Conservation (phyloP, 2,888 invertebrate species). For the Alviniconcha strummeri region DNA sequence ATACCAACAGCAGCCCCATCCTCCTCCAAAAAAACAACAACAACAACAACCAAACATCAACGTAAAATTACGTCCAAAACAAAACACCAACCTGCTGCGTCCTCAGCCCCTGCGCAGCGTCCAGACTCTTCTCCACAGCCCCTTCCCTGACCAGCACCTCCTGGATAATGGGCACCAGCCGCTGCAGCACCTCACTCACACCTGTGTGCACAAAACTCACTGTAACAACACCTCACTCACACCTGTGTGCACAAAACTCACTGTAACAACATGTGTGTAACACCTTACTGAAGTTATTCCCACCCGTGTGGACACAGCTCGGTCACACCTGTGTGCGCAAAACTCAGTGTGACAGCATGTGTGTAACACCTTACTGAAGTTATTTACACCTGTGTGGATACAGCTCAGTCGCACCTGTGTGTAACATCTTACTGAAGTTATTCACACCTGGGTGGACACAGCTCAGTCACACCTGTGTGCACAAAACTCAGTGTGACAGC, state of each 20-base stretch:
- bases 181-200: slow-evolving; percentile 39
- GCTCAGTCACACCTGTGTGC: not conserved
- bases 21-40: too few relatives aligned
- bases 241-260: not conserved
- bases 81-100: slow-evolving; percentile 52
- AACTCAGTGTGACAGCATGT: too few relatives aligned
- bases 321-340: too few relatives aligned
- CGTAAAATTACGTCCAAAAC: too few relatives aligned
- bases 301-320: not conserved
- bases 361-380: not conserved
- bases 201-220: slow-evolving; percentile 35
- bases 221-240: not conserved
- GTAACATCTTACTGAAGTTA: not conserved
- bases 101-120: slow-evolving; percentile 54
- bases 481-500: too few relatives aligned
- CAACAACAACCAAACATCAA: too few relatives aligned
- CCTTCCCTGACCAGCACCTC: slow-evolving; percentile 55
- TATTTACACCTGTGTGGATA: slow-evolving; percentile 39
- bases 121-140: slow-evolving; percentile 52
- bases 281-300: not conserved
- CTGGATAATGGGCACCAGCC: slow-evolving; percentile 48
- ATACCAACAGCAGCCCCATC: too few relatives aligned
- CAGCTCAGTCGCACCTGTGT: not conserved
- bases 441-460: not conserved
- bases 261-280: not conserved